Base-by-base conservation (phyloP, 2,797 vertebrate species). In the Astyanax mexicanus region DNA sequence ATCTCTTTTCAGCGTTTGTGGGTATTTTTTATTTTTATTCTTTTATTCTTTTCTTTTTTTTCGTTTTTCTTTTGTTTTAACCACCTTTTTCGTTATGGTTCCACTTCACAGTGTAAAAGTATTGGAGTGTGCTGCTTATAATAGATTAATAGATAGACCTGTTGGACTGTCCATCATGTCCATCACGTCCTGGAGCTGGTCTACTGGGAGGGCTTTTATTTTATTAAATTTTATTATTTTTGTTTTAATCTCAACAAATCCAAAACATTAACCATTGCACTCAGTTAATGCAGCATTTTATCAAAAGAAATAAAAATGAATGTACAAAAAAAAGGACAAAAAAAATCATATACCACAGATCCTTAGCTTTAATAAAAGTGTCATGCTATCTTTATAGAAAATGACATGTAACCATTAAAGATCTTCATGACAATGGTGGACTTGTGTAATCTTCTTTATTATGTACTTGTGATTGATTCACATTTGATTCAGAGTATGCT, bases 341-440 rank as follows among this genome's bases (percentile, higher is more conserved):
- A 65, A 64, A 67, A 74, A 64, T 72, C 77, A 79, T 84, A 84
- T 82, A 81, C 68, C 79, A 66, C 90, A 89, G 89, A 89, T 87
- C 86, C 90, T 89, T 92, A 93, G 93, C 93, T 94, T 95, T 94
- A 93, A 95, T 93, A 92, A 83, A 93, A 90, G 71, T 95, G 94
- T 95, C 95, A 94, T 93, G 90, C 90, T 87, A 87, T 90, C 92
- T 94, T 95, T 94, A 91, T 92, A 88, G 88, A 87, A 93, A 94
- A 93, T 91, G 89, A 60, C 95, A 92, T 95, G 91, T 95, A 95
- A 94, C 81, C 75, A 88, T 96, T 96, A 96, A 96, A 84, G 94
- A 91, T 92, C 92, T 94, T 93, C 84, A 81, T 95, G 92, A 87
- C 92, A 95, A 95, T 92, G 88, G 89, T 88, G 90, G 89, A 89